Evolutionary conservation across 2,888 invertebrate species (phyloP), one percentile per base, ranked within the genome.

Genomic region (Oscheius sp.): DNA sequence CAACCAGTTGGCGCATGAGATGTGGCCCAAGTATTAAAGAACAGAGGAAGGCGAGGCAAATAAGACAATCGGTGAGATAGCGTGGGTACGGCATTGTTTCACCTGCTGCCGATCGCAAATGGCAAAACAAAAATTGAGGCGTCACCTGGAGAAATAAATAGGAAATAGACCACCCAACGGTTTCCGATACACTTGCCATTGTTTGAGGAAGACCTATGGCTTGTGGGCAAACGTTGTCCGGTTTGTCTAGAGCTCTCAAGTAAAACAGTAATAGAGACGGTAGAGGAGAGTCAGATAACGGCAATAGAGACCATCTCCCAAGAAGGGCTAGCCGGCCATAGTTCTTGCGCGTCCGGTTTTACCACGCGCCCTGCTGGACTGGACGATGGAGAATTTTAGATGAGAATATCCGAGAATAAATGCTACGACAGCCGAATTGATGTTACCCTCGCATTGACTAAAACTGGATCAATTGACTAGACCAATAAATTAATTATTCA

Each of bases 331-430:
- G 61, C 61, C 61, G 41, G 35, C 35, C 61, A 61, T 41, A 43
- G 61, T 61, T 61, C 61, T 61, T 61, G 61, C 66, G 66, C 49
- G 66, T 66, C 66, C 66, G 66, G 66, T 66, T 66, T 63, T 66
- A 66, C 49, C 66, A 66, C 61, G 61, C 61, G 61, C 59, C 5
- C 6, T 25, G 16, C 9, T 29, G 61, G 61, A 61, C 61, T 61
- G 61, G 61, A 61, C 61, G 61, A 61, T 61, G 61, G 61, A 41
- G 61, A 35, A 43, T 61, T 61, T 61, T 25, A 18, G 61, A n/a
- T 49, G 49, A 16, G 61, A 41, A 61, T 61, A 61, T 61, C 61
- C 61, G 61, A 61, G 61, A 61, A 61, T 41, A 61, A 61, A 61
- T 59, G 59, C 41, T 61, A 61, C 61, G 61, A 61, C 43, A 61